These are phyloP conservation scores for Ceratitis capitata DNA, from an alignment of 1,140 invertebrate species.

Conservation along the genomic window DNA sequence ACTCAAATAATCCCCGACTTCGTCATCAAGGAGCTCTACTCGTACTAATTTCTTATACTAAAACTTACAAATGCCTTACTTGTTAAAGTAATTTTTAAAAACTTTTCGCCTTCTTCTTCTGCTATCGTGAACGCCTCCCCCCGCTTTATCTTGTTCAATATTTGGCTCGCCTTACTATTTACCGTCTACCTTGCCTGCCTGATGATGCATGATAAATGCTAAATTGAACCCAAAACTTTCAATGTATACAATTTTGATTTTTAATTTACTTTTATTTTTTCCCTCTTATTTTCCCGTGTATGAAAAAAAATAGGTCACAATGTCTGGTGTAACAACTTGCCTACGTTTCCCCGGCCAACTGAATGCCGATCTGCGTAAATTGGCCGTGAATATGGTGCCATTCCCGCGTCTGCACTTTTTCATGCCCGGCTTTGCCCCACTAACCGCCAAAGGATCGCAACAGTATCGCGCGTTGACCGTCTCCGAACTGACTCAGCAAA, in stretches of 20 bases:
- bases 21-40: too few species aligned
- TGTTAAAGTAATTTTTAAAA: too few species aligned
- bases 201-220: neutral
- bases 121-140: too few species aligned
- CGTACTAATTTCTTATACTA: too few species aligned
- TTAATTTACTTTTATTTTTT: neutral
- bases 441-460: conserved; percentile 87
- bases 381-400: conserved; percentile 98
- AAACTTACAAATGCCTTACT: too few species aligned
- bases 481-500: conserved; percentile 88
- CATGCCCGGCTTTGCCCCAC: conserved; percentile 94
- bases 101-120: too few species aligned
- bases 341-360: conserved; percentile 83
- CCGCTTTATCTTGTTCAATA: too few species aligned
- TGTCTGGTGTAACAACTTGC: conserved; percentile 91
- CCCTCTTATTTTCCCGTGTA: too few species aligned
- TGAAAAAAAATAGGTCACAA: conserved; percentile 67
- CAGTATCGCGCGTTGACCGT: conserved; percentile 88
- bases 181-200: neutral
- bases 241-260: neutral
- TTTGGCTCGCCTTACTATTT: neutral
- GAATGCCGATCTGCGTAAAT: conserved; percentile 91
- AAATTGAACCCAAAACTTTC: neutral
- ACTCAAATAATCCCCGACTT: too few species aligned
- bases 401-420: conserved; percentile 97